phyloP scores from a whole-genome alignment of 2,113 vertebrate genomes.

The Leucosticte australis region DNA sequence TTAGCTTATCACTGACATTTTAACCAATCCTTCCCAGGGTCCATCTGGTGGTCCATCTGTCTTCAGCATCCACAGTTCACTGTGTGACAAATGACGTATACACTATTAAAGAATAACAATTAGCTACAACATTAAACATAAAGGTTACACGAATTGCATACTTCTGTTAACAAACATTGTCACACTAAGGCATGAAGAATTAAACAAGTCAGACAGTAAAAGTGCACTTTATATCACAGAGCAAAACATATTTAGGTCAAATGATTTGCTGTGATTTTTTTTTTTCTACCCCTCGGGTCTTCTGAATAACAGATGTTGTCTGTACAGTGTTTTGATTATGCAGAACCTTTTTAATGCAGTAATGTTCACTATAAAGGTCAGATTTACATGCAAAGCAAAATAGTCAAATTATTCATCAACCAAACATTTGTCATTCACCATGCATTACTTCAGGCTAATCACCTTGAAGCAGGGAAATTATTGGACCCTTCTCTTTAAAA shows the following conservation, averaged over 20 bases:
- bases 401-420: slow-evolving; percentile 44
- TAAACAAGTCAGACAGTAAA: slow-evolving; percentile 8
- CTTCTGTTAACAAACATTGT: slow-evolving; percentile 21
- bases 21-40: slow-evolving; percentile 61
- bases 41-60: slow-evolving; percentile 79
- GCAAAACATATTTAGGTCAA: slow-evolving; percentile 59
- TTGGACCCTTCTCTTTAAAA: neutral
- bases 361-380: slow-evolving; percentile 68
- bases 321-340: slow-evolving; percentile 48
- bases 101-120: slow-evolving; percentile 51
- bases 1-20: slow-evolving; percentile 71
- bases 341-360: slow-evolving; percentile 57
- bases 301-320: slow-evolving; percentile 69
- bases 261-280: slow-evolving; percentile 46
- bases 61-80: slow-evolving; percentile 55
- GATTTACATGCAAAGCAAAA: slow-evolving; percentile 52
- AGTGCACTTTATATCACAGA: neutral
- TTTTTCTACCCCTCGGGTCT: slow-evolving; percentile 45
- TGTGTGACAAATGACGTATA: slow-evolving; percentile 56
- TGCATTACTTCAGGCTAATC: slow-evolving; percentile 40
- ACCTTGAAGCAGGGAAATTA: neutral
- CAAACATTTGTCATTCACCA: slow-evolving; percentile 59
- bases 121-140: slow-evolving; percentile 23
- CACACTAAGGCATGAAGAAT: neutral
- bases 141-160: slow-evolving; percentile 45